These are phyloP conservation scores for Watsonalla cultraria DNA, from an alignment of 2,888 invertebrate species.

Conservation along the genomic window DNA sequence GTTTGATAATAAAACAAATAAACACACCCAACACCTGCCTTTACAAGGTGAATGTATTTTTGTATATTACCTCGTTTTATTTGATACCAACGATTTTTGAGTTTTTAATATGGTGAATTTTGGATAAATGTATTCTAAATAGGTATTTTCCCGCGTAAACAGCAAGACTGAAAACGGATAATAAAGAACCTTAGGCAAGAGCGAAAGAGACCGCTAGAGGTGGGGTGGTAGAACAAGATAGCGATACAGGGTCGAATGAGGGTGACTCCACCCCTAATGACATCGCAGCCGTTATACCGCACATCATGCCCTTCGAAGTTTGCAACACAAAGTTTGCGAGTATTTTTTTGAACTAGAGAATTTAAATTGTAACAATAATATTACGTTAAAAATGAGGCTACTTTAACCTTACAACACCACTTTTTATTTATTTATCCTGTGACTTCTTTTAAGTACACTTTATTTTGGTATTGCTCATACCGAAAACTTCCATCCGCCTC, in stretches of 20 bases:
- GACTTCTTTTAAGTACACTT: too few species aligned
- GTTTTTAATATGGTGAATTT: too few species aligned
- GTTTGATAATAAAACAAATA: background rate
- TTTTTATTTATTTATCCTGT: too few species aligned
- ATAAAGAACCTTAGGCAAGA: conserved; percentile 15
- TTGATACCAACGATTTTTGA: too few species aligned
- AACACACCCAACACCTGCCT: background rate
- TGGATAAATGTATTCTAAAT: background rate
- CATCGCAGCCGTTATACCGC: conserved; percentile 39
- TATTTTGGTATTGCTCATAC: conserved; percentile 20
- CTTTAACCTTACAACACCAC: too few species aligned
- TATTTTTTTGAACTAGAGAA: background rate
- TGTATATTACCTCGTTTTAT: too few species aligned
- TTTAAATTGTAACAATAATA: background rate
- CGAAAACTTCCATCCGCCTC: conserved; percentile 39
- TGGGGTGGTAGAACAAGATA: conserved; percentile 65
- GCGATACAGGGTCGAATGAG: conserved; percentile 53
- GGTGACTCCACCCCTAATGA: conserved; percentile 72
- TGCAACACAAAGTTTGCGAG: conserved; percentile 4
- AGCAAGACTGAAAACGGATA: conserved; percentile 11
- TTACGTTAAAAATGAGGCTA: too few species aligned
- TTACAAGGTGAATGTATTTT: too few species aligned
- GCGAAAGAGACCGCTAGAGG: conserved; percentile 41
- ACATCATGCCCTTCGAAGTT: conserved; percentile 33
- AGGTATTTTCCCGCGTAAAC: conserved; percentile 32